A percentile compares a stretch with the other conserved stretches of the same genome.
phyloP scores from a whole-genome alignment of 2,888 invertebrate genomes.

The Mechanitis messenoides region DNA sequence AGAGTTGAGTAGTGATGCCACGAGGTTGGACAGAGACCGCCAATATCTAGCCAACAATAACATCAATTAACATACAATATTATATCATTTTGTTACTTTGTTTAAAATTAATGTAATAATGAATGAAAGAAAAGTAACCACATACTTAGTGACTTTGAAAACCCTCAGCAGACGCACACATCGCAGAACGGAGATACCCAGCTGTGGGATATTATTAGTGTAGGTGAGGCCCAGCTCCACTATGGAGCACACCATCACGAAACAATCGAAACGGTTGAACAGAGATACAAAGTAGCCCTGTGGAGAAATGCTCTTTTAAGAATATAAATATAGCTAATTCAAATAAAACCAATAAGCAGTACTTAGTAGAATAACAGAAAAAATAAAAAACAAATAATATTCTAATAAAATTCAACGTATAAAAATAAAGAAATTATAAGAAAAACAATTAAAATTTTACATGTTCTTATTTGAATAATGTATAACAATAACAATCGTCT shows the following conservation, averaged over 20 bases:
- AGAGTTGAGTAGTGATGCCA: constrained; percentile 97
- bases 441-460: too few relatives aligned
- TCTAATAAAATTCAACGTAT: too few relatives aligned
- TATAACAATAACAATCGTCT: too few relatives aligned
- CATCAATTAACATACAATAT: too few relatives aligned
- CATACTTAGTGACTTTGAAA: constrained; percentile 99
- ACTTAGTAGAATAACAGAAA: too few relatives aligned
- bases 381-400: too few relatives aligned
- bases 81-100: too few relatives aligned
- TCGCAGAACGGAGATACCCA: constrained; percentile 97
- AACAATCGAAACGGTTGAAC: constrained; percentile 99
- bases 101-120: too few relatives aligned
- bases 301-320: background rate
- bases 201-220: constrained; percentile 93
- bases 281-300: constrained; percentile 99
- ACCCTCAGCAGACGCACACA: constrained; percentile 97
- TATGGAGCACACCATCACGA: constrained; percentile 98
- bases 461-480: too few relatives aligned
- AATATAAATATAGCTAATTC: too few relatives aligned
- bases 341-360: too few relatives aligned
- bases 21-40: constrained; percentile 97
- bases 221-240: constrained; percentile 93
- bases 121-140: constrained; percentile 31
- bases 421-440: too few relatives aligned
- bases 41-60: constrained; percentile 84